Conservation (phyloP, 2,113 vertebrate genomes). For the Pluvianellus socialis region DNA sequence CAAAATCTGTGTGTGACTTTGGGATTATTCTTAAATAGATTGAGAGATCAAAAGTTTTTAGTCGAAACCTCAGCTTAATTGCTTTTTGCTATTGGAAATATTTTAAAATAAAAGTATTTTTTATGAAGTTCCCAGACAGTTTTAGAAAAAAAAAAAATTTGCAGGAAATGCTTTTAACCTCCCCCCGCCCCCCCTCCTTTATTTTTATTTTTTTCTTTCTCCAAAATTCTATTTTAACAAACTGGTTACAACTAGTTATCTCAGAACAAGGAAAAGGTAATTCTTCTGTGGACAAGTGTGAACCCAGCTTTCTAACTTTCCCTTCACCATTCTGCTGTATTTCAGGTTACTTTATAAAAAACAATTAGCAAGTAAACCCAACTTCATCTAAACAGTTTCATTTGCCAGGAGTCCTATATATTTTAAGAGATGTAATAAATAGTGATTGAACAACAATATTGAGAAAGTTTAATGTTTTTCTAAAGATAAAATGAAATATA, state of each 20-base stretch:
- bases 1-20: neutral
- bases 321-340: neutral
- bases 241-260: neutral
- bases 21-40: neutral
- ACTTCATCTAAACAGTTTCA: neutral
- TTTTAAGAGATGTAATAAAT: neutral
- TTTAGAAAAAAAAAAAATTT: neutral
- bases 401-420: neutral
- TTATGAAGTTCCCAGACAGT: neutral
- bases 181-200: neutral
- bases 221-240: neutral
- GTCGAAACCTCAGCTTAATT: neutral
- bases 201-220: neutral
- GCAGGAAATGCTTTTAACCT: neutral
- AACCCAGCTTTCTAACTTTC: neutral
- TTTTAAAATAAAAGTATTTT: neutral
- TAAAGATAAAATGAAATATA: neutral
- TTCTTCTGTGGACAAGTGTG: neutral
- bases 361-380: neutral
- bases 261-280: neutral
- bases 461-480: neutral
- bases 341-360: neutral
- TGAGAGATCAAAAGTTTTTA: neutral
- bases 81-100: neutral
- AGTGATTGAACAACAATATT: neutral